A percentile compares a stretch with the other conserved stretches of the same genome.
Conservation (phyloP, 2,888 invertebrate species). For the Leptopilina myrica region DNA sequence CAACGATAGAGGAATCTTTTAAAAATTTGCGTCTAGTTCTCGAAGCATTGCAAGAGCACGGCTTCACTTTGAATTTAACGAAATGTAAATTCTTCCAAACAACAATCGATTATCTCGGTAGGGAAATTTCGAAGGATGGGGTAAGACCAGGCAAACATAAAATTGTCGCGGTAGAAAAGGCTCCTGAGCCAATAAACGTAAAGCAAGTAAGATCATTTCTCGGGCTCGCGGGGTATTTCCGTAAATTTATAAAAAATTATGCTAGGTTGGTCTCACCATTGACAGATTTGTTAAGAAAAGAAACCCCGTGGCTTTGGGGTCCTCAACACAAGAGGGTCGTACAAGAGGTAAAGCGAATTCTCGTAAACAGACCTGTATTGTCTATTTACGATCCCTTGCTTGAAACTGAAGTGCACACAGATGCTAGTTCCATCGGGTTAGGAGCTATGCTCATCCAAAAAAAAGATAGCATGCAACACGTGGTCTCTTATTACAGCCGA, state of each 20-base stretch:
- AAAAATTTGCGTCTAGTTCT: background rate
- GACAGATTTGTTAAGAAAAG: constrained; percentile 43
- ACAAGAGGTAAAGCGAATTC: too few species aligned
- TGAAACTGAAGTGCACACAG: too few species aligned
- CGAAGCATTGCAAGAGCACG: background rate
- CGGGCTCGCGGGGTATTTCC: constrained; percentile 41
- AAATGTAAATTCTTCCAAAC: too few species aligned
- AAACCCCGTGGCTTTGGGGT: constrained; percentile 34
- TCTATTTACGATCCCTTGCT: too few species aligned
- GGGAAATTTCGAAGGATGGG: constrained; percentile 60
- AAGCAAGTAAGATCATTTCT: constrained; percentile 47
- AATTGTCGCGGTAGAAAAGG: constrained; percentile 60
- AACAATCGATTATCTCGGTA: constrained; percentile 55
- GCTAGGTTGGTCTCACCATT: constrained; percentile 24
- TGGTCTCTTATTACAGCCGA: too few species aligned
- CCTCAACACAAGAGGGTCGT: background rate
- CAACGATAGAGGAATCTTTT: background rate
- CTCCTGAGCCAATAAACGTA: constrained; percentile 57
- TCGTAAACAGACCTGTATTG: too few species aligned
- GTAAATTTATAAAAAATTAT: constrained; percentile 49
- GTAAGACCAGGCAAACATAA: constrained; percentile 62
- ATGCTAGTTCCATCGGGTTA: too few species aligned
- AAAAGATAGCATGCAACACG: too few species aligned
- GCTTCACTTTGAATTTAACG: too few species aligned
- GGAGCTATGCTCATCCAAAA: too few species aligned